Conservation (phyloP, 2,113 vertebrate genomes). For the Fregata magnificens region DNA sequence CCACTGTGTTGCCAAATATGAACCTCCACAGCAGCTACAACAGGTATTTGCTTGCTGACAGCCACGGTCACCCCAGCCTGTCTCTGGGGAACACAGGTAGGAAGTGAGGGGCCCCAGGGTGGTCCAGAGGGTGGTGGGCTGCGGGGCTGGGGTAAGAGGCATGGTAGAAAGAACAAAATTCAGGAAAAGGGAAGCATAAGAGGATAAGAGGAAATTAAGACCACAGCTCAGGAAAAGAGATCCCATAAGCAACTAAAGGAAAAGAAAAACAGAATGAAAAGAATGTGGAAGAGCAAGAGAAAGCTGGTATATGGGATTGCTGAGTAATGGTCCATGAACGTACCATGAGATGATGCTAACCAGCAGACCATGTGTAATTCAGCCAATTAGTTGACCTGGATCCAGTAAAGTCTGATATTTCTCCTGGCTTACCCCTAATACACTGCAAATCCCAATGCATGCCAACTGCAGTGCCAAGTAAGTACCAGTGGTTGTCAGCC, state of each 20-base stretch:
- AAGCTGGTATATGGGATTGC: not conserved
- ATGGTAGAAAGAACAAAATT: not conserved
- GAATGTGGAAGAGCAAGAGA: not conserved
- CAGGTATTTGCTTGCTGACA: not conserved
- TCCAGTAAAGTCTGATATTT: not conserved
- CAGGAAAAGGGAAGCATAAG: not conserved
- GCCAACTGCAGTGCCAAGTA: not conserved
- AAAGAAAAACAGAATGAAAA: not conserved
- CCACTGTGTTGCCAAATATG: not conserved
- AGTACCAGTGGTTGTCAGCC: not conserved
- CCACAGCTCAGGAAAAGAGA: not conserved
- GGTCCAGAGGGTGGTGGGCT: not conserved
- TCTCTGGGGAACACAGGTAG: not conserved
- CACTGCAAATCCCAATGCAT: not conserved
- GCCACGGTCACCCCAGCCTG: not conserved
- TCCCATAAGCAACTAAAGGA: not conserved
- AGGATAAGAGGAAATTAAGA: not conserved
- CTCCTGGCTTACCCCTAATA: not conserved
- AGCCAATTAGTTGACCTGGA: not conserved
- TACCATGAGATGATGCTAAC: not conserved
- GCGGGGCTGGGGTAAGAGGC: not conserved
- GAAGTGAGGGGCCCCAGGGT: accelerated
- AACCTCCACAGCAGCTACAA: not conserved
- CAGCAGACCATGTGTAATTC: not conserved
- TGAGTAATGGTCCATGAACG: not conserved